These are phyloP conservation scores for Cheirogaleus medius DNA, from an alignment of 2,113 vertebrate genomes.

Conservation along the genomic window DNA sequence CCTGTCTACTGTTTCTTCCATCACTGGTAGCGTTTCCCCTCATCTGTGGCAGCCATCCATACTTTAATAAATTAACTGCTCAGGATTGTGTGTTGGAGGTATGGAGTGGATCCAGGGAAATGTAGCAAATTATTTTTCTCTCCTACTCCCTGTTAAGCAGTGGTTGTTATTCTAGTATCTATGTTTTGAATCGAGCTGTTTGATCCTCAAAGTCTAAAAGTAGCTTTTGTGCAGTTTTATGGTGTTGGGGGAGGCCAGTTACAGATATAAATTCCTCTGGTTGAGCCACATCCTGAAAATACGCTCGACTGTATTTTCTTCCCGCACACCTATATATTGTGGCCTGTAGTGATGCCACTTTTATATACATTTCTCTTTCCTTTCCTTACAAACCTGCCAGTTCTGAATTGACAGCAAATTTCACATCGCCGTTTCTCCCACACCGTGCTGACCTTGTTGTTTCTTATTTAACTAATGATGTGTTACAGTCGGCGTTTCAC, in stretches of 20 bases:
- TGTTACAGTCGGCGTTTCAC: background rate
- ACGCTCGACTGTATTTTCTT: background rate
- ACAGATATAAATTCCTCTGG: slow-evolving; percentile 36
- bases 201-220: slow-evolving; percentile 34
- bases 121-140: slow-evolving; percentile 64
- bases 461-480: background rate
- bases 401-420: background rate
- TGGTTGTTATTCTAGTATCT: slow-evolving; percentile 62
- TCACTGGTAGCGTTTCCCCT: slow-evolving; percentile 43
- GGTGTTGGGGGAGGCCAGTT: background rate
- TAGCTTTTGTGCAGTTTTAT: slow-evolving; percentile 24
- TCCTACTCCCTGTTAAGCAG: slow-evolving; percentile 56
- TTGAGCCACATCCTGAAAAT: slow-evolving; percentile 55
- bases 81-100: slow-evolving; percentile 33
- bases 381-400: background rate
- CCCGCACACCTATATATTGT: background rate
- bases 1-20: background rate
- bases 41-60: background rate
- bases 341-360: background rate
- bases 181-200: slow-evolving; percentile 52
- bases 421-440: background rate
- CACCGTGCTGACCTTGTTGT: background rate
- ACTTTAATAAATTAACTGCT: slow-evolving; percentile 68
- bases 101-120: background rate
- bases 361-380: background rate